Conservation (phyloP, 2,797 vertebrate species). For the Periparus ater region DNA sequence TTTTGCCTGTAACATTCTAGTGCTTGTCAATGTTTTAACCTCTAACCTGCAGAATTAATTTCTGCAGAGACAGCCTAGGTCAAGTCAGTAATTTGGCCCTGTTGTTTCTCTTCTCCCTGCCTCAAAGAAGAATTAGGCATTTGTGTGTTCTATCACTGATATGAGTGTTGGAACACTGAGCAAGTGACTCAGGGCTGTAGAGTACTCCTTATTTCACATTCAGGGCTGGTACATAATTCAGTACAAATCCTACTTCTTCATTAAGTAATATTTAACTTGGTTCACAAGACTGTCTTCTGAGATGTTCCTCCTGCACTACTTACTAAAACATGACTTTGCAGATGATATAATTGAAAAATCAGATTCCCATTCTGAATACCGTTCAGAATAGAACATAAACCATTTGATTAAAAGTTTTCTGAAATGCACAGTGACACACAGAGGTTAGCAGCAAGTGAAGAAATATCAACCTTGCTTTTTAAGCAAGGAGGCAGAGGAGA, state of each 20-base stretch:
- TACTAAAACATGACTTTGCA: neutral
- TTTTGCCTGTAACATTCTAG: neutral
- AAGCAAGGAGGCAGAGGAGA: neutral
- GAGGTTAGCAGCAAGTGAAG: neutral
- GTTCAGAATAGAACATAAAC: neutral
- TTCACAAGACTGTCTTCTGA: neutral
- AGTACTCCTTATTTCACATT: neutral
- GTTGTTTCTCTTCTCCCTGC: neutral
- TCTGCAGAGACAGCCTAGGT: neutral
- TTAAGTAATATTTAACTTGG: neutral
- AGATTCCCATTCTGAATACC: rapidly evolving
- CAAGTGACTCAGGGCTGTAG: neutral
- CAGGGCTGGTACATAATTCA: neutral
- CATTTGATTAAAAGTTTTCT: neutral
- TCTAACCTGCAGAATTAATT: neutral
- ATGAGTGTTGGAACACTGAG: neutral
- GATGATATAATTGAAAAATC: neutral
- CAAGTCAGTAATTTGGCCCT: neutral
- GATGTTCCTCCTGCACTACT: neutral
- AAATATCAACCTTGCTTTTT: neutral
- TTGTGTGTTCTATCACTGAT: neutral
- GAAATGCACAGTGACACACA: neutral
- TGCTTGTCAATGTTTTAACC: neutral
- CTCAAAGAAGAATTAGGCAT: neutral
- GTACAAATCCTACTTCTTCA: neutral